These are phyloP conservation scores for Actinemys pallida DNA, from an alignment of 2,113 vertebrate species.

Conservation along the genomic window DNA sequence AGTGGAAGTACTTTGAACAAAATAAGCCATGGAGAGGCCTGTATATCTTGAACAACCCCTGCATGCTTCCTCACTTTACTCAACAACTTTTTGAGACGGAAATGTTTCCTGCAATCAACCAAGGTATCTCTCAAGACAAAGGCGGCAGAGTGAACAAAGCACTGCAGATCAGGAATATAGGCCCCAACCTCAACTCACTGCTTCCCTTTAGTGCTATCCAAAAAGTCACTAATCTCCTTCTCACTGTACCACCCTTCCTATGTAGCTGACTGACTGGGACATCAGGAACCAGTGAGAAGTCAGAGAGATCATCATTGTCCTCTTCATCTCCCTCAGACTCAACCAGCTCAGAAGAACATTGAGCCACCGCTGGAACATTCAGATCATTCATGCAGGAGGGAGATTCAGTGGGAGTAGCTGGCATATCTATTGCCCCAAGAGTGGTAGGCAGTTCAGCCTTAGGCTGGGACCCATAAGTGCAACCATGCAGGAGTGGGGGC, in stretches of 20 bases:
- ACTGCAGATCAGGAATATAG: neutral
- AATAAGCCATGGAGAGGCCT: neutral
- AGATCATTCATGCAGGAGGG: neutral
- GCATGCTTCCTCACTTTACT: neutral
- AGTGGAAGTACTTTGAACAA: neutral
- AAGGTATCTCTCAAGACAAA: neutral
- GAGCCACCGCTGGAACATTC: neutral
- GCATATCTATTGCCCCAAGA: no score
- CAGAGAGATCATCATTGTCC: neutral
- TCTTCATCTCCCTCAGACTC: neutral
- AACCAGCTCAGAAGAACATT: neutral
- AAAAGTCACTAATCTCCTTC: neutral
- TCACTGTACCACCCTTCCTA: neutral
- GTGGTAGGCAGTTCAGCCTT: neutral
- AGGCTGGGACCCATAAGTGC: neutral
- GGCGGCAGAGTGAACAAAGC: neutral
- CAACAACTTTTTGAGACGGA: neutral
- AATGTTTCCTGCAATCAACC: neutral
- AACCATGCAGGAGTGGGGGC: neutral
- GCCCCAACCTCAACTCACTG: neutral
- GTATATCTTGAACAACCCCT: neutral
- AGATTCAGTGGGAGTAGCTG: neutral
- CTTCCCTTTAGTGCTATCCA: neutral
- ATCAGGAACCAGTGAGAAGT: neutral
- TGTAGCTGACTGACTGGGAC: neutral